Evolutionary conservation across 2,888 invertebrate species (phyloP), one percentile per base, ranked within the genome.

Genomic region (Agelastica alni): DNA sequence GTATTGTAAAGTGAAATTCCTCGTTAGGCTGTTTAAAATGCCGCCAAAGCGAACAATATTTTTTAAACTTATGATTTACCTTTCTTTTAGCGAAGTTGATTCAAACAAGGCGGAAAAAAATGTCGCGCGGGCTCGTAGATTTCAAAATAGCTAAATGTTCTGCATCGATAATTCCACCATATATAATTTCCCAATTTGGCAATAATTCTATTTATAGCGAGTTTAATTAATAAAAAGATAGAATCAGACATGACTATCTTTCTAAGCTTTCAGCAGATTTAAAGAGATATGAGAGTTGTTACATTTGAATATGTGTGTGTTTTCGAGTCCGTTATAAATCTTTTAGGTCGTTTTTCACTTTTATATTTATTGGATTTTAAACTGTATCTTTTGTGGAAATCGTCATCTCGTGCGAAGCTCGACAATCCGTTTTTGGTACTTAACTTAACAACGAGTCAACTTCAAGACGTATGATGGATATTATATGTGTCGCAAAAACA

Each of bases 171-270:
- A 41, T 31, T 41, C 41, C 12, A 17, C 49, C 17, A 49, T 49
- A 49, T n/a, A n/a, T 49, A 49, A 46, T 59, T 59, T 51, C 62
- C 61, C 57, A 61, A 63, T 61, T 59, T 58, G 62, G 62, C 53
- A 56, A 61, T 61, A 60, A 55, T 49, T 49, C 65, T 65, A 64
- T 64, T 65, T 63, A 60, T 61, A 67, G 63, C 51, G 55, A 64
- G 56, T 65, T 65, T 65, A 67, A 67, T 67, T 65, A 65, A 63
- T 65, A 61, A 61, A 60, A 55, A 60, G 60, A 65, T 65, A 59
- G 56, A 54, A 61, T 55, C 58, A 53, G 60, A 62, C 60, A 59
- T 62, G 59, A 56, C 56, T 62, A 58, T 62, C 59, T 56, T 56
- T 53, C 59, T 59, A 59, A 32, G 58, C 59, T 58, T 60, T 61